These are phyloP conservation scores for Aspidapion aeneum DNA, from an alignment of 2,888 invertebrate species.

Conservation along the genomic window DNA sequence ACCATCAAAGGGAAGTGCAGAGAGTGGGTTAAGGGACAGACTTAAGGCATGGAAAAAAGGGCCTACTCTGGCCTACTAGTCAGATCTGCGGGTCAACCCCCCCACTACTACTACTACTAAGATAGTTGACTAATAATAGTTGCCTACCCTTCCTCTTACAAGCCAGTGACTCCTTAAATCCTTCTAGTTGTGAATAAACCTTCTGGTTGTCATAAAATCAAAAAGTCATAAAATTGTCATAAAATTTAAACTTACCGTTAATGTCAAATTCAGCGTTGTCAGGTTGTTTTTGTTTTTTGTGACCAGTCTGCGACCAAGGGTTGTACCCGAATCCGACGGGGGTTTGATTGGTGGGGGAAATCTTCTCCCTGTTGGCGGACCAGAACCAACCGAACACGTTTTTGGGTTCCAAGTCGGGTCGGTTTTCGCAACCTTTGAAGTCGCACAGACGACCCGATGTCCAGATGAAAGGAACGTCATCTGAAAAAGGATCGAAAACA, in stretches of 20 bases:
- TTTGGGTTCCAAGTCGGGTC: slow-evolving; percentile 83
- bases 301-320: slow-evolving; percentile 88
- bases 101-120: too few relatives aligned
- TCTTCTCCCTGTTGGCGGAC: slow-evolving; percentile 86
- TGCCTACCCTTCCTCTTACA: too few relatives aligned
- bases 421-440: slow-evolving; percentile 88
- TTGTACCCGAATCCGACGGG: slow-evolving; percentile 77
- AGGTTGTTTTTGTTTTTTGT: slow-evolving; percentile 84
- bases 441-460: slow-evolving; percentile 89
- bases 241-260: slow-evolving; percentile 65
- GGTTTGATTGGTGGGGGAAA: slow-evolving; percentile 74
- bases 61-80: too few relatives aligned
- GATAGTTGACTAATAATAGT: too few relatives aligned
- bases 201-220: too few relatives aligned
- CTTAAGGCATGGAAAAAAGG: too few relatives aligned
- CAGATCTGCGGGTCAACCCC: too few relatives aligned
- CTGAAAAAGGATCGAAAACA: slow-evolving; percentile 44
- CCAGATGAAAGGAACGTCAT: slow-evolving; percentile 91
- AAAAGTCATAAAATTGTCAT: too few relatives aligned
- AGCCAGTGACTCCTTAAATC: too few relatives aligned
- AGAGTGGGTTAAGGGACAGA: too few relatives aligned
- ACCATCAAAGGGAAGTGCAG: too few relatives aligned
- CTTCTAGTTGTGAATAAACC: too few relatives aligned
- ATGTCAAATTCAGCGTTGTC: slow-evolving; percentile 91
- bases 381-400: slow-evolving; percentile 88